Conservation (phyloP, 1,140 invertebrate species). For the Drosophila tropicalis region DNA sequence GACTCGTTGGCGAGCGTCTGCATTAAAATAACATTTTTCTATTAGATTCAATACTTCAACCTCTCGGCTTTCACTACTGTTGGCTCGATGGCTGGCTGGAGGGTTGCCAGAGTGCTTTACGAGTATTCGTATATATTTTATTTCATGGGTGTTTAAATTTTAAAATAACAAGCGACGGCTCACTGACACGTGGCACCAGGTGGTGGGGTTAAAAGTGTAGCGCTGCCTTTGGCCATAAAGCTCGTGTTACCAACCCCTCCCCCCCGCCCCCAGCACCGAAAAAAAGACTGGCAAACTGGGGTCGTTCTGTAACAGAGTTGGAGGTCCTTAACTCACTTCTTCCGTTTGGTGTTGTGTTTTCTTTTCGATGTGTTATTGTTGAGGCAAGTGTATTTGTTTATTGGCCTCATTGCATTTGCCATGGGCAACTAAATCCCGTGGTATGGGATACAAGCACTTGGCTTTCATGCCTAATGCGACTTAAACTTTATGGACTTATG, state of each 20-base stretch:
- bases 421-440: slow-evolving; percentile 65
- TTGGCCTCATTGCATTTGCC: slow-evolving; percentile 79
- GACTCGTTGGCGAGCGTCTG: slow-evolving; percentile 48
- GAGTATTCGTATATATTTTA: slow-evolving; percentile 60
- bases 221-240: slow-evolving; percentile 54
- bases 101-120: slow-evolving; percentile 11
- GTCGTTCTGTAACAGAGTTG: background rate
- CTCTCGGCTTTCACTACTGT: slow-evolving; percentile 22
- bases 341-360: slow-evolving; percentile 45
- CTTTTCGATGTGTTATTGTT: slow-evolving; percentile 40
- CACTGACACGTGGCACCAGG: slow-evolving; percentile 68
- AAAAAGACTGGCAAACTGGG: background rate
- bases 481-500: slow-evolving; percentile 77
- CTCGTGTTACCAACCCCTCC: slow-evolving; percentile 31
- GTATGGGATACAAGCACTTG: slow-evolving; percentile 52
- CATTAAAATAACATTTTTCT: slow-evolving; percentile 78
- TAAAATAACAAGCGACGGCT: slow-evolving; percentile 78
- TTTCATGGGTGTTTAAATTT: slow-evolving; percentile 81
- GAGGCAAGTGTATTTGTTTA: slow-evolving; percentile 72
- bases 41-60: slow-evolving; percentile 73
- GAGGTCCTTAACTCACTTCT: slow-evolving; percentile 13
- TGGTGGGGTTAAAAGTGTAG: slow-evolving; percentile 59
- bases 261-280: background rate
- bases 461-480: slow-evolving; percentile 66
- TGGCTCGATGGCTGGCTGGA: background rate